Conservation (phyloP, 2,888 invertebrate genomes). For the Diplazon laetatorius region DNA sequence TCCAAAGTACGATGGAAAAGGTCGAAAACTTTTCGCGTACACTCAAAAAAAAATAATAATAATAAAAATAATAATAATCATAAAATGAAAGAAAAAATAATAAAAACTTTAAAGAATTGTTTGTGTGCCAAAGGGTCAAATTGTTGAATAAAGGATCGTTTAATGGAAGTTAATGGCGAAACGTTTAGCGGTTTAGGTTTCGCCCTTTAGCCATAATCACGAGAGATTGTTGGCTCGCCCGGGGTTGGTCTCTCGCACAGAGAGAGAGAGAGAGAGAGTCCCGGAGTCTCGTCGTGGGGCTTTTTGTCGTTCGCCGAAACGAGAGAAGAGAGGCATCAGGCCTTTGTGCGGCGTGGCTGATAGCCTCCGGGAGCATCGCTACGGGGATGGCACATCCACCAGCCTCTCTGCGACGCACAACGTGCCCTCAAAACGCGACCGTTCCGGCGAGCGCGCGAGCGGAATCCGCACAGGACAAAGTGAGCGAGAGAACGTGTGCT, state of each 20-base stretch:
- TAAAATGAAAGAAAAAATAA: neutral
- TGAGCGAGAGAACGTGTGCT: neutral
- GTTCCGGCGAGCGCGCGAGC: no score
- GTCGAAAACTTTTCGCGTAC: no score
- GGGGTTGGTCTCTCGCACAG: slow-evolving; percentile 36
- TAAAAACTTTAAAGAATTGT: neutral
- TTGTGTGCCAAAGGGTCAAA: slow-evolving; percentile 41
- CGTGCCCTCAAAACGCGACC: slow-evolving; percentile 27
- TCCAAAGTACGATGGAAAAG: no score
- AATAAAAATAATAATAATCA: neutral
- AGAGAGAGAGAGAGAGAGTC: no score
- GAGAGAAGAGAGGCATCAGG: no score
- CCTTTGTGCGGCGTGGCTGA: slow-evolving; percentile 58
- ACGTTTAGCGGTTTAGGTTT: slow-evolving; percentile 80
- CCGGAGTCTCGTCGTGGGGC: no score
- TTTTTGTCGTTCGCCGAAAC: slow-evolving; percentile 67
- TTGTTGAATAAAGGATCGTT: slow-evolving; percentile 79
- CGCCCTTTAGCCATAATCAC: slow-evolving; percentile 73
- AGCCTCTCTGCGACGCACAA: slow-evolving; percentile 14
- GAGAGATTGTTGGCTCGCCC: slow-evolving; percentile 75
- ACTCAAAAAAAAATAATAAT: no score
- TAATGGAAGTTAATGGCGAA: slow-evolving; percentile 81
- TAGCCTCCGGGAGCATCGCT: slow-evolving; percentile 35
- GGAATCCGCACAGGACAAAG: neutral
- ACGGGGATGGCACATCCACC: neutral